These are phyloP conservation scores for Stigmatopora nigra DNA, from an alignment of 2,113 vertebrate species.

Conservation along the genomic window DNA sequence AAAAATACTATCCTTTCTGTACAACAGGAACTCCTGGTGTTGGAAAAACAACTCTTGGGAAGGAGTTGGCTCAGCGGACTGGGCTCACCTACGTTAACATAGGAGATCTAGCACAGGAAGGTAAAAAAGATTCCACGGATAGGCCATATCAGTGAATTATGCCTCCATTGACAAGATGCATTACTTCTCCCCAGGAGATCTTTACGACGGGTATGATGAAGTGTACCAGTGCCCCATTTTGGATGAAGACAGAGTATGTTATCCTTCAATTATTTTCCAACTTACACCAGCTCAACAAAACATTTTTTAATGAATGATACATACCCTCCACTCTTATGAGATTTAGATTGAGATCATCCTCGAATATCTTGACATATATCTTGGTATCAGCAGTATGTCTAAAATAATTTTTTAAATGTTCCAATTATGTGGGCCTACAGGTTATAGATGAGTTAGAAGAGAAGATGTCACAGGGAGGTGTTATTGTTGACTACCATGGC, in stretches of 20 bases:
- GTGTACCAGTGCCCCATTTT: constrained; percentile 88
- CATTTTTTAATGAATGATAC: background rate
- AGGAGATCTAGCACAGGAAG: constrained; percentile 87
- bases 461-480: constrained; percentile 82
- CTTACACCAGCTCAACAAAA: background rate
- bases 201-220: constrained; percentile 90
- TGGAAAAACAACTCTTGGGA: constrained; percentile 90
- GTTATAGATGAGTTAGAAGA: constrained; percentile 93
- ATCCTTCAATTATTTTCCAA: background rate
- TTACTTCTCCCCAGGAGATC: constrained; percentile 67
- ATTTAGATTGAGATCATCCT: background rate
- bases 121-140: constrained; percentile 50
- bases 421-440: constrained; percentile 51
- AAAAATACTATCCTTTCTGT: background rate
- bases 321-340: background rate
- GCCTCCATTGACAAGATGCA: background rate
- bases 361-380: background rate
- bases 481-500: constrained; percentile 91
- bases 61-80: constrained; percentile 79
- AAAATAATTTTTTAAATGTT: background rate
- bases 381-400: too few relatives aligned
- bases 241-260: constrained; percentile 88
- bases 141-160: background rate
- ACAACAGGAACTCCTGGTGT: constrained; percentile 88
- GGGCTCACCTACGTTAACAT: constrained; percentile 83